Base-by-base conservation (phyloP, 2,113 vertebrate genomes). In the Myotis brandtii region DNA sequence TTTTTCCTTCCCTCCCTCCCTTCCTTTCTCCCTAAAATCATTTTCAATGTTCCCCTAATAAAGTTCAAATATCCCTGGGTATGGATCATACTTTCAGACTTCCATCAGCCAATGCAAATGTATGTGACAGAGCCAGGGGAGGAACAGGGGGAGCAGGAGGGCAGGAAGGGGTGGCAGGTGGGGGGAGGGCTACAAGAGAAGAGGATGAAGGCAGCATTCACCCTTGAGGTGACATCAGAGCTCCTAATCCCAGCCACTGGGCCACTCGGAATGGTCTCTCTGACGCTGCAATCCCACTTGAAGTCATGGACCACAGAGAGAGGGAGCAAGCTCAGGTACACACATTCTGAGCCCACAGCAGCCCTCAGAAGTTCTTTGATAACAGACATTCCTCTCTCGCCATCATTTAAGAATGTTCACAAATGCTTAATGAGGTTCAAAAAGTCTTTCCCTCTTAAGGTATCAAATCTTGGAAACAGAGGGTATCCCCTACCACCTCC, bases 1-100 rank as follows among this genome's bases (percentile, higher is more conserved):
- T 43, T 21, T 25, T 43, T n/a, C 40, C 70, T 6, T 37, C 5
- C 16, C 5, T 17, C 9, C 5, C 0, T 50, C 3, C 3, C 12
- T 40, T 6, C 30, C 5, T 23, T 30, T 6, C 7, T 34, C 14
- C 73, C 25, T 86, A 66, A 79, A 91, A 67, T n/a, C 10, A 43
- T 82, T 93, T 93, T 56, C 52, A 62, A 83, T 59, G 1, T 52
- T 30, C 34, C 67, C 14, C 64, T 77, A 85, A 67, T 62, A 86
- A 76, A 67, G 90, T 76, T 64, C 73, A 81, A 72, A 64, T 52
- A 46, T 34, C 9, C 43, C 40, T 18, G n/a, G 7, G 23, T 37
- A 20, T 27, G 8, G 66, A n/a, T 59, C 59, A 64, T 54, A 37
- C 37, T 59, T 90, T 56, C 82, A 88, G 40, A 82, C 18, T 56